These are phyloP conservation scores for Salticus scenicus DNA, from an alignment of 2,888 invertebrate genomes.

Conservation along the genomic window DNA sequence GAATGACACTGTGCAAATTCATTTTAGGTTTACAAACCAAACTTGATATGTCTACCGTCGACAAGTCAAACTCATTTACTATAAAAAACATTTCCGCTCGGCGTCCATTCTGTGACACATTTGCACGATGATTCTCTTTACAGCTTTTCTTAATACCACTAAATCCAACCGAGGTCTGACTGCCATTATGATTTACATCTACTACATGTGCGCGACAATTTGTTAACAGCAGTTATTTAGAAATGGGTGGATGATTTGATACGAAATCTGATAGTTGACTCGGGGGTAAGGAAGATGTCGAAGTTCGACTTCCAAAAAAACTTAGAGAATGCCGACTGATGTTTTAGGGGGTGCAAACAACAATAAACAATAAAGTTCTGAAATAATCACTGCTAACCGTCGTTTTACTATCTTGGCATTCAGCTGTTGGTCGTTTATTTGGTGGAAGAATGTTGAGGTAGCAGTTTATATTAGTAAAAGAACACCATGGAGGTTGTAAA, in stretches of 20 bases:
- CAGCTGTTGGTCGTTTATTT: constrained; percentile 51
- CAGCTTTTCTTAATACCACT: constrained; percentile 16
- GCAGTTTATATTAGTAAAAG: neutral
- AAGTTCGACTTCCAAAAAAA: constrained; percentile 4
- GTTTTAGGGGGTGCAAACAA: neutral
- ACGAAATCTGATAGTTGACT: neutral
- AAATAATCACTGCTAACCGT: neutral
- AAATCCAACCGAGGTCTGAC: constrained; percentile 15
- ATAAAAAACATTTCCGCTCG: neutral
- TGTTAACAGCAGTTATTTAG: constrained; percentile 51
- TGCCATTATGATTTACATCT: constrained; percentile 57
- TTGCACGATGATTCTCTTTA: too few relatives aligned
- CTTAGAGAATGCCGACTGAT: constrained; percentile 12
- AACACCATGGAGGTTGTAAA: neutral
- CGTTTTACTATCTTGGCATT: neutral
- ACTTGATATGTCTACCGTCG: neutral
- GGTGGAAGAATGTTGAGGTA: neutral
- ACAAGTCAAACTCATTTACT: neutral
- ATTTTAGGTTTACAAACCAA: too few relatives aligned
- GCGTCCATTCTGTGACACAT: neutral
- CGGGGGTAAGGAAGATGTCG: constrained; percentile 4
- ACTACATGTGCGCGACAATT: constrained; percentile 55
- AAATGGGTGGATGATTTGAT: neutral
- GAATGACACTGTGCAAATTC: too few relatives aligned
- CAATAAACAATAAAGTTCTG: constrained; percentile 6